These are phyloP conservation scores for Noctua janthina DNA, from an alignment of 2,888 invertebrate genomes.

Conservation along the genomic window DNA sequence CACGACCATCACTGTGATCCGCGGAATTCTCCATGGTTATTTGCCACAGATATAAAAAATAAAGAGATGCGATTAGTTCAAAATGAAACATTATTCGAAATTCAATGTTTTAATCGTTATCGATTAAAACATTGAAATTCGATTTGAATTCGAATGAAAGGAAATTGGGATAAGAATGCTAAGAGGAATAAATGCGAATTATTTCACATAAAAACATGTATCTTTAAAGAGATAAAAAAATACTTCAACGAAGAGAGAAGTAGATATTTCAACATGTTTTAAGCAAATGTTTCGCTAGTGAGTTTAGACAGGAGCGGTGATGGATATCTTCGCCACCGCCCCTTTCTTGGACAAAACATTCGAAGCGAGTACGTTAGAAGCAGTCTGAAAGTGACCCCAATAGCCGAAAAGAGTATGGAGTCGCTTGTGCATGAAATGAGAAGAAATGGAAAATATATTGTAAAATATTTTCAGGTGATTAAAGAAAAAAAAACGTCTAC, in stretches of 20 bases:
- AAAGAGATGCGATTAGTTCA: slow-evolving; percentile 8
- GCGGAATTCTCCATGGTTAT: background rate
- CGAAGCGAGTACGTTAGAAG: background rate
- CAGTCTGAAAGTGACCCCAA: background rate
- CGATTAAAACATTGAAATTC: too few relatives aligned
- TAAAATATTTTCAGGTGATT: slow-evolving; percentile 10
- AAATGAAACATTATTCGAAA: slow-evolving; percentile 2
- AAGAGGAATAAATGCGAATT: background rate
- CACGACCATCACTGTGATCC: background rate
- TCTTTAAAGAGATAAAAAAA: background rate
- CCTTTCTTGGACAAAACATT: background rate
- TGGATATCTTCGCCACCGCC: too few relatives aligned
- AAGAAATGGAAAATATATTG: background rate
- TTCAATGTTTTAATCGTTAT: background rate
- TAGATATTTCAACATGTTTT: too few relatives aligned
- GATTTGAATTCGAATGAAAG: background rate
- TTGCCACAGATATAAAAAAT: slow-evolving; percentile 29
- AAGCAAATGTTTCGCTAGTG: too few relatives aligned
- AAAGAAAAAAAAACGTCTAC: background rate
- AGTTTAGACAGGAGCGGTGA: too few relatives aligned
- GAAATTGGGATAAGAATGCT: background rate
- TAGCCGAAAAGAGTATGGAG: background rate
- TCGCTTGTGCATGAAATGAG: background rate
- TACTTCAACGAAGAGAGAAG: background rate
- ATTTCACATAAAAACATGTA: background rate